phyloP scores from a whole-genome alignment of 2,113 vertebrate species.

The Sialia sialis region DNA sequence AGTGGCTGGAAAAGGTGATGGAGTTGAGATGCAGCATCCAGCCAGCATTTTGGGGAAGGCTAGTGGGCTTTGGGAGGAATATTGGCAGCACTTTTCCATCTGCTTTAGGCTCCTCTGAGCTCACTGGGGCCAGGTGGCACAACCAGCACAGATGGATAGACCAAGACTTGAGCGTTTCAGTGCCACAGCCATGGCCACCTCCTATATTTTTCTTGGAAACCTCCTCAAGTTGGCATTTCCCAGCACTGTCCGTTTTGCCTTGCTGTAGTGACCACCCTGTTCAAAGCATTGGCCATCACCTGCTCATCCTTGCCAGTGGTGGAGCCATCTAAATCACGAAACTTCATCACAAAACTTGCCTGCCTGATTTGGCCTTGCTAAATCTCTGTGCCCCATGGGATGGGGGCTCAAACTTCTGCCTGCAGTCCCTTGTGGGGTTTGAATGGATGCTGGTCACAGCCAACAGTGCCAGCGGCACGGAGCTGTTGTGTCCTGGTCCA shows the following conservation, averaged over 20 bases:
- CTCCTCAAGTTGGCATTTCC: background rate
- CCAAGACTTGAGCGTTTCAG: rapidly evolving
- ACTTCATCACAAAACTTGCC: background rate
- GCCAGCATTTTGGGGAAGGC: rapidly evolving
- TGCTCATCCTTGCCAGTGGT: rapidly evolving
- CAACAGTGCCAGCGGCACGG: rapidly evolving
- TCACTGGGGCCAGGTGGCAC: background rate
- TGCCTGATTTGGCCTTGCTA: background rate
- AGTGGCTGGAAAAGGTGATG: background rate
- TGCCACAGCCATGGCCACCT: rapidly evolving
- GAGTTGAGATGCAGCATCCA: background rate
- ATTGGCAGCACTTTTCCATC: rapidly evolving
- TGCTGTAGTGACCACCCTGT: rapidly evolving
- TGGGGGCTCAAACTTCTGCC: background rate
- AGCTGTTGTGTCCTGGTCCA: background rate
- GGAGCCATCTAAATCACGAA: background rate
- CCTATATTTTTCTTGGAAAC: background rate
- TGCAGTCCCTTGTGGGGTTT: rapidly evolving
- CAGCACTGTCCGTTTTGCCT: rapidly evolving
- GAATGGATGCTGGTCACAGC: rapidly evolving
- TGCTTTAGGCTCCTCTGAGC: background rate
- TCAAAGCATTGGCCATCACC: background rate
- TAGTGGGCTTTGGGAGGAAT: background rate
- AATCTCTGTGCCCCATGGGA: rapidly evolving
- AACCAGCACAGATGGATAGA: rapidly evolving